These are phyloP conservation scores for Anthonomus grandis DNA, from an alignment of 1,140 invertebrate species.

Conservation along the genomic window DNA sequence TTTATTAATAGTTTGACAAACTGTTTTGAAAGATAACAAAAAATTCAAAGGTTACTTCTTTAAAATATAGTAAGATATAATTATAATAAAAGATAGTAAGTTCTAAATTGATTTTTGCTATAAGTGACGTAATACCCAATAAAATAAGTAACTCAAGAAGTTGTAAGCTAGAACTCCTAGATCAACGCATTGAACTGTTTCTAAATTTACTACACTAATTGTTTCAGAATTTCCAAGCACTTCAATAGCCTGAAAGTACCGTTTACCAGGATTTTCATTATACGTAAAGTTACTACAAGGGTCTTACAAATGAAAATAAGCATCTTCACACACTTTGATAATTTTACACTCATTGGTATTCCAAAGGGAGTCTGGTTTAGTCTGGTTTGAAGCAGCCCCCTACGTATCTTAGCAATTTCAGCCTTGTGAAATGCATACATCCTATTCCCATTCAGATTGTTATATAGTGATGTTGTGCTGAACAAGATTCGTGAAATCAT, in stretches of 20 bases:
- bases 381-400: neutral
- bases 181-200: conserved; percentile 17
- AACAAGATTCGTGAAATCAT: conserved; percentile 13
- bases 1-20: too few relatives aligned
- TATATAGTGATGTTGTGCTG: conserved; percentile 30
- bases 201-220: conserved; percentile 21
- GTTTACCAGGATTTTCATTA: conserved; percentile 23
- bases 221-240: conserved; percentile 20
- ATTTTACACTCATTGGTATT: conserved; percentile 1
- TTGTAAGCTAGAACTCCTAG: conserved; percentile 9
- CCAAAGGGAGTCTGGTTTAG: neutral
- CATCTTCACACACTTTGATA: conserved; percentile 24
- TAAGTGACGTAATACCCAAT: too few relatives aligned
- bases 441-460: conserved; percentile 18
- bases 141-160: too few relatives aligned
- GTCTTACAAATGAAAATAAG: conserved; percentile 25
- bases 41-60: too few relatives aligned
- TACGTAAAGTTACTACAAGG: conserved; percentile 22
- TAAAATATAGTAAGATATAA: too few relatives aligned
- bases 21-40: too few relatives aligned
- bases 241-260: conserved; percentile 28
- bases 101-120: too few relatives aligned
- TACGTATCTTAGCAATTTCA: conserved; percentile 24
- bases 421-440: conserved; percentile 25
- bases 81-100: too few relatives aligned